Conservation (phyloP, 2,888 invertebrate species). For the Chrysodeixis includens region DNA sequence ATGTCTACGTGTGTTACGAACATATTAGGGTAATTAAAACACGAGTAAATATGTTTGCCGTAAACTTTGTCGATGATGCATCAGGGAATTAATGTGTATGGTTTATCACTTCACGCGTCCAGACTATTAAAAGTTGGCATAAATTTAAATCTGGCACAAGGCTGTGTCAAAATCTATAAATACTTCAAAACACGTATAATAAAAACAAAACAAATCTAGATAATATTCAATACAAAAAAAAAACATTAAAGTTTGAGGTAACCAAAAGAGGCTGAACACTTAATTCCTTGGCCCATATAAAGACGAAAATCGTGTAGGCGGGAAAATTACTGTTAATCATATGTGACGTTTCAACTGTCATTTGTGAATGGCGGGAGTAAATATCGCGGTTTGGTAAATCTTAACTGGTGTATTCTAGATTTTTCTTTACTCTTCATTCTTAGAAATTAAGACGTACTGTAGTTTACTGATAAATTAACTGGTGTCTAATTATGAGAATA, state of each 20-base stretch:
- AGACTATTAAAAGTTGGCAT: background rate
- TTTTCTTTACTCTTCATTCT: background rate
- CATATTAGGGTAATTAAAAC: conserved; percentile 46
- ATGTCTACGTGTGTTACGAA: conserved; percentile 34
- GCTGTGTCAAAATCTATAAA: too few relatives aligned
- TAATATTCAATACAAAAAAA: too few relatives aligned
- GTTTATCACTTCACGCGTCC: background rate
- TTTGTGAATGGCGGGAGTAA: background rate
- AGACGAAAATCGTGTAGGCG: background rate
- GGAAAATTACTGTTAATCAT: conserved; percentile 12
- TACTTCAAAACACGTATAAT: too few relatives aligned
- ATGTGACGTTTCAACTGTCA: background rate
- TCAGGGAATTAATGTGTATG: background rate
- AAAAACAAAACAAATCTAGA: too few relatives aligned
- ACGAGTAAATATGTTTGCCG: conserved; percentile 17
- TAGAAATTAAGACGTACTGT: background rate
- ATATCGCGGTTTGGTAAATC: conserved; percentile 1
- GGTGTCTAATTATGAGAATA: background rate
- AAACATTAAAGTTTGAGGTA: background rate
- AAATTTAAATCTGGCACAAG: too few relatives aligned
- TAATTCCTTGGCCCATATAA: conserved; percentile 13
- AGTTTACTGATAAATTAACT: background rate
- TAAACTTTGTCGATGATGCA: conserved; percentile 27
- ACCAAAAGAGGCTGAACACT: conserved; percentile 9
- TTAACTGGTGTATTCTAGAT: background rate